Evolutionary conservation across 1,140 invertebrate species (phyloP).

Genomic region (Galendromus occidentalis): DNA sequence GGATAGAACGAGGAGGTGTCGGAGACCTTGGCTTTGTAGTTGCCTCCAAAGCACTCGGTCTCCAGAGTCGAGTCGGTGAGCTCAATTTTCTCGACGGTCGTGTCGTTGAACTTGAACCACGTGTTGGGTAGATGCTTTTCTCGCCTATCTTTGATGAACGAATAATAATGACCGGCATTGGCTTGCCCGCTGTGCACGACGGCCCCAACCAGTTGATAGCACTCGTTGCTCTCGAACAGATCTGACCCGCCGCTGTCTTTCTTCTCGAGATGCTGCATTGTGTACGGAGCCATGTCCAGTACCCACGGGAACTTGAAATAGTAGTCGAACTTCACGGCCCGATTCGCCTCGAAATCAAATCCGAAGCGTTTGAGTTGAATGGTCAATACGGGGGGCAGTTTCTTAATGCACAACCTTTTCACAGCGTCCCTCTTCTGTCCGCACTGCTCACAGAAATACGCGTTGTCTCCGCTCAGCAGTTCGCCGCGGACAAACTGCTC

Average conservation of each 20-base stretch:
- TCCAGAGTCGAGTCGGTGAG: slow-evolving; percentile 31
- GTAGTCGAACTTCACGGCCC: slow-evolving; percentile 41
- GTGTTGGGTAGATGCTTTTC: slow-evolving; percentile 22
- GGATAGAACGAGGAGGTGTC: slow-evolving; percentile 27
- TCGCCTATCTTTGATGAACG: slow-evolving; percentile 35
- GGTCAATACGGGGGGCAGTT: slow-evolving; percentile 36
- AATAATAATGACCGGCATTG: slow-evolving; percentile 42
- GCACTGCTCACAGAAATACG: slow-evolving; percentile 41
- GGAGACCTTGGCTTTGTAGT: slow-evolving; percentile 33
- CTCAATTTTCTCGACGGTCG: slow-evolving; percentile 31
- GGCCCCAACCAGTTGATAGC: slow-evolving; percentile 37
- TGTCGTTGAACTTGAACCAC: slow-evolving; percentile 43
- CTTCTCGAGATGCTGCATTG: slow-evolving; percentile 33
- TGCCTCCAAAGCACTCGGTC: slow-evolving; percentile 37
- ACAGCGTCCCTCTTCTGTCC: slow-evolving; percentile 37
- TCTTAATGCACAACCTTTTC: slow-evolving; percentile 38
- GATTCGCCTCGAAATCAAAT: slow-evolving; percentile 41
- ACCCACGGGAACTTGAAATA: slow-evolving; percentile 40
- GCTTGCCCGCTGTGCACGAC: slow-evolving; percentile 42
- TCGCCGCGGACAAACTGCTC: slow-evolving; percentile 42
- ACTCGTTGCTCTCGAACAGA: slow-evolving; percentile 16
- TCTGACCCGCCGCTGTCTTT: slow-evolving; percentile 27
- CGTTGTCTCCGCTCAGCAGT: slow-evolving; percentile 39
- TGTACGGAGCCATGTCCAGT: slow-evolving; percentile 41
- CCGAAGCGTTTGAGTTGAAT: slow-evolving; percentile 42